A percentile compares a stretch with the other conserved stretches of the same genome.
Conservation (phyloP, 2,888 invertebrate genomes). For the Ornithoptera priamus region DNA sequence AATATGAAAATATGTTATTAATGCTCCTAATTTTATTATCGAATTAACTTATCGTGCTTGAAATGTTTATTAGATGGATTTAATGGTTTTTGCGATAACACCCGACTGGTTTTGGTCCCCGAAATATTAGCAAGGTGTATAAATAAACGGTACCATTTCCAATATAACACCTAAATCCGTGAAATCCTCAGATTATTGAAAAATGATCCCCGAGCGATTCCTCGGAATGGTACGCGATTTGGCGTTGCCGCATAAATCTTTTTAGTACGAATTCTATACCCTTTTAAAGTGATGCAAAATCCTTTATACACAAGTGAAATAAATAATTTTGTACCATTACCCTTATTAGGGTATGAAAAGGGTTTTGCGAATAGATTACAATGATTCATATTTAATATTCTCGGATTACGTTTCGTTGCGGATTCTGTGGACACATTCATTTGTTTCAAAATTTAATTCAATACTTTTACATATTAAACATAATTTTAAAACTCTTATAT, state of each 20-base stretch:
- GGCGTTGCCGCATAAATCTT: slow-evolving; percentile 52
- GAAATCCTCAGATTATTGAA: slow-evolving; percentile 61
- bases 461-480: background rate
- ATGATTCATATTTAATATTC: background rate
- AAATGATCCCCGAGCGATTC: slow-evolving; percentile 51
- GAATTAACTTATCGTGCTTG: too few relatives aligned
- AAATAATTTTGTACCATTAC: slow-evolving; percentile 5
- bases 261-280: slow-evolving; percentile 41
- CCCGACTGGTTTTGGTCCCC: background rate
- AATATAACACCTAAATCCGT: slow-evolving; percentile 43
- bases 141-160: slow-evolving; percentile 33
- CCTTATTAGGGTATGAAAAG: slow-evolving; percentile 6
- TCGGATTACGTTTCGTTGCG: background rate
- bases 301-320: slow-evolving; percentile 18
- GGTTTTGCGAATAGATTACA: background rate
- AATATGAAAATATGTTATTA: too few relatives aligned
- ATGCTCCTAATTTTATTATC: too few relatives aligned
- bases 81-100: too few relatives aligned
- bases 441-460: background rate
- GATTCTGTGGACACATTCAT: background rate
- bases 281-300: slow-evolving; percentile 42
- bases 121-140: background rate
- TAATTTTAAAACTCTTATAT: too few relatives aligned
- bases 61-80: too few relatives aligned
- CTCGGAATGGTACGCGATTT: slow-evolving; percentile 54